Evolutionary conservation across 2,113 vertebrate species (phyloP).

Genomic region (Dromiciops gliroides): DNA sequence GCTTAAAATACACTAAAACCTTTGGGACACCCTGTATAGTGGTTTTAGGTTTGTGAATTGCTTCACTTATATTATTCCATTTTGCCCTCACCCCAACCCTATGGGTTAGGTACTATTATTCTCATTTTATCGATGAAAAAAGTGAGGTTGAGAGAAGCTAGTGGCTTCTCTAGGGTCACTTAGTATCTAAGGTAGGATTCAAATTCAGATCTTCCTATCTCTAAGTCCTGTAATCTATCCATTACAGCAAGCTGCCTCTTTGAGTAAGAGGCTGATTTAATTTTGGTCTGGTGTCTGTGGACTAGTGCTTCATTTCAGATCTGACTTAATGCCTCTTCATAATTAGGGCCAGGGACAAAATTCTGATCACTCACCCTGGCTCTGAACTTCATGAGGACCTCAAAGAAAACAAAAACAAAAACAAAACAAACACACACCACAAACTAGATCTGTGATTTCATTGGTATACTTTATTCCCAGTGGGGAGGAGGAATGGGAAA

Average conservation of each 20-base stretch:
- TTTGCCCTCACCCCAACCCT: background rate
- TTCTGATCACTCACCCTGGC: background rate
- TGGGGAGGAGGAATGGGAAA: background rate
- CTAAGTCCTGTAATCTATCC: background rate
- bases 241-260: background rate
- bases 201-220: background rate
- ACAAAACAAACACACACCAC: background rate
- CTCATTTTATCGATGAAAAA: background rate
- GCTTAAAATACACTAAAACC: background rate
- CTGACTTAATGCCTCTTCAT: background rate
- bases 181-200: background rate
- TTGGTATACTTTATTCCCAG: background rate
- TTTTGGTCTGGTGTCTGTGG: background rate
- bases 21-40: background rate
- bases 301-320: slow-evolving; percentile 11
- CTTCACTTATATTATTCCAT: background rate
- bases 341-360: background rate
- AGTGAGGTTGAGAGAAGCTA: background rate
- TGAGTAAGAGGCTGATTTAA: background rate
- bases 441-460: background rate
- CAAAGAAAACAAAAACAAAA: background rate
- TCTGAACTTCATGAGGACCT: background rate
- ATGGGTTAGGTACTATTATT: background rate
- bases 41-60: background rate
- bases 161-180: background rate